Base-by-base conservation (phyloP, 53 echinoderm and acorn worm genomes). In the Pentamera pediparva region DNA sequence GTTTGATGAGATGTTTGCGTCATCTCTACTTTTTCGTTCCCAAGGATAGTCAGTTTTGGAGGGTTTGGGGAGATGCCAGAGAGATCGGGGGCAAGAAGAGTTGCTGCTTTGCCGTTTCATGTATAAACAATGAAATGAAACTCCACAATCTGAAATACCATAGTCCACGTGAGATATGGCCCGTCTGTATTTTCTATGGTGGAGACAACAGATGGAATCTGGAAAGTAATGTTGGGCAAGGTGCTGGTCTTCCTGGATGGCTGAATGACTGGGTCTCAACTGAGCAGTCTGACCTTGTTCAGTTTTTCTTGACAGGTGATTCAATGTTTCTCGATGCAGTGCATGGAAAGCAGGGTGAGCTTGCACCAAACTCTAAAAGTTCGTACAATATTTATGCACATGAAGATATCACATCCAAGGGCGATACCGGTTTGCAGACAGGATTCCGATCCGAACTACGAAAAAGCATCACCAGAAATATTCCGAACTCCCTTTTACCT, bases 241-340 rank as follows among this genome's bases (percentile, higher is more conserved):
- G 4, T 37, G 70, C 43, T 7, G 70, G 70, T 43, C 24, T 25
- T 8, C 70, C 70, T 9, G 70, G 70, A 12, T 69, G 45, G 45
- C 10, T 69, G 6, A 15, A 52, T 5, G 18, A 52, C 53, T 52
- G 6, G 6, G 53, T 52, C 24, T 4, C 5, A 5, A 15, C n/a
- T 20, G 53, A 52, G 53, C 53, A 52, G 53, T 5, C 4, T 8
- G 1, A 20, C 2, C 49, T 18, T 0, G 32, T 9, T 8, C 21
- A 27, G 6, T 76, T 59, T n/a, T 57, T 27, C n/a, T n/a, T n/a
- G 2, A 6, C 60, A 1, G 76, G 76, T 1, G 76, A 59, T 13
- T 76, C 76, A 2, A 76, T 76, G 76, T 76, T 27, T 27, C 27
- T 76, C 6, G 61, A 76, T 76, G 60, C 76, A 12, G 32, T 76